Evolutionary conservation across 2,888 invertebrate genomes (phyloP), one percentile per base, ranked within the genome.

Genomic region (Lasioglossum vierecki): DNA sequence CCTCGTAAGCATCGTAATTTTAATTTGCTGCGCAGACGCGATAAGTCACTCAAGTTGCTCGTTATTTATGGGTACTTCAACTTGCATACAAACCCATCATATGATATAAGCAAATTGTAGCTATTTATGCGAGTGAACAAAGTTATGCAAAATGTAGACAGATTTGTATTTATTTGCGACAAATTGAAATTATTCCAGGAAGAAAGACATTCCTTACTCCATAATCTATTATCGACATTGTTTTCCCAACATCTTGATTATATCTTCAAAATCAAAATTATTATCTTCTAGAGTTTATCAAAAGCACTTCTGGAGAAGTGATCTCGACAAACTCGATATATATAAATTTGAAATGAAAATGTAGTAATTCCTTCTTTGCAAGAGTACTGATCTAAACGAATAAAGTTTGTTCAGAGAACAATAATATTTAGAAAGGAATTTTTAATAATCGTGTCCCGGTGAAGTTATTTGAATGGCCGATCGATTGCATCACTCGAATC

Each of bases 1-100:
- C 35, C 73, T 77, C 53, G 63, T 76, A 73, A 82, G 82, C 82
- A 71, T 85, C 79, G 84, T 88, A 88, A 89, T 82, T 88, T 88
- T 89, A 86, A 89, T 89, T 91, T 79, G 80, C 74, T 75, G 46
- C 63, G 79, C 82, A 81, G 13, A 35, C 49, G 41, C 49, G 72
- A 60, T 85, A 66, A 71, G 53, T 63, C 77, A 80, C 41, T n/a
- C 13, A 30, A 53, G 44, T 71, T 35, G 49, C 79, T 81, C 60
- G 30, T 82, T 85, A 82, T 74, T 79, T 86, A 44, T 82, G 72
- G 46, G 35, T 83, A 81, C 9, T 46, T 78, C 75, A 76, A 76
- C 41, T 66, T 82, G 72, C 44, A 15, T 49, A 44, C 13, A 13
- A 22, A 44, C 35, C 26, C 46, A 5, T 49, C 26, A 26, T 22